phyloP scores from a whole-genome alignment of 2,797 vertebrate species.

The Tiaroga cobitis region DNA sequence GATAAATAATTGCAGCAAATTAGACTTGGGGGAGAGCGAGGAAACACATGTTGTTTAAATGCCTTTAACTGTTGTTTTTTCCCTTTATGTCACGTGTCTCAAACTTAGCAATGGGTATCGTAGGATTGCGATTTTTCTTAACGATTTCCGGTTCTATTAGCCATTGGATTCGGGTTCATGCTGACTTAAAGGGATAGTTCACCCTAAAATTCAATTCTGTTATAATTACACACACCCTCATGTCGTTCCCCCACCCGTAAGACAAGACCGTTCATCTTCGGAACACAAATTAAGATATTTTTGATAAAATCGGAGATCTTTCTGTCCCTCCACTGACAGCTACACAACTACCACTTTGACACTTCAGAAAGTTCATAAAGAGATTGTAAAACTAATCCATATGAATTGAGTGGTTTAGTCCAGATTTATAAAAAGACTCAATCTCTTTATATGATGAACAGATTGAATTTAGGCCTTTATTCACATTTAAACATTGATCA shows the following conservation, averaged over 20 bases:
- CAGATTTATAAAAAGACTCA: too few relatives aligned
- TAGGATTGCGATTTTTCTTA: not conserved
- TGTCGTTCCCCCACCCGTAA: not conserved
- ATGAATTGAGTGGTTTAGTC: too few relatives aligned
- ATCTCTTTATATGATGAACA: too few relatives aligned
- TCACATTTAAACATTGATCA: too few relatives aligned
- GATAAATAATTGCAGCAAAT: not conserved
- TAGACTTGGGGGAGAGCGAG: not conserved
- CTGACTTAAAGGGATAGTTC: not conserved
- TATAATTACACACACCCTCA: not conserved
- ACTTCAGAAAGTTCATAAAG: too few relatives aligned
- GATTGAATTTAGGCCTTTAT: too few relatives aligned
- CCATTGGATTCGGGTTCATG: not conserved
- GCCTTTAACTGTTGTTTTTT: not conserved
- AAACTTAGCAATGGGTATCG: not conserved
- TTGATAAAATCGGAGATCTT: not conserved
- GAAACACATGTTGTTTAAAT: not conserved
- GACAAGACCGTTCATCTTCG: not conserved
- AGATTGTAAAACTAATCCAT: too few relatives aligned
- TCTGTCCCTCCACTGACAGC: not conserved
- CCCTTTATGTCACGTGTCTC: not conserved
- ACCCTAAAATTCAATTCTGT: not conserved
- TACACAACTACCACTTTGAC: too few relatives aligned
- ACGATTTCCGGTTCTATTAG: not conserved
- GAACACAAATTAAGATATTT: not conserved